Evolutionary conservation across 2,888 invertebrate species (phyloP), one percentile per base, ranked within the genome.

Genomic region (Criorhina ranunculi): DNA sequence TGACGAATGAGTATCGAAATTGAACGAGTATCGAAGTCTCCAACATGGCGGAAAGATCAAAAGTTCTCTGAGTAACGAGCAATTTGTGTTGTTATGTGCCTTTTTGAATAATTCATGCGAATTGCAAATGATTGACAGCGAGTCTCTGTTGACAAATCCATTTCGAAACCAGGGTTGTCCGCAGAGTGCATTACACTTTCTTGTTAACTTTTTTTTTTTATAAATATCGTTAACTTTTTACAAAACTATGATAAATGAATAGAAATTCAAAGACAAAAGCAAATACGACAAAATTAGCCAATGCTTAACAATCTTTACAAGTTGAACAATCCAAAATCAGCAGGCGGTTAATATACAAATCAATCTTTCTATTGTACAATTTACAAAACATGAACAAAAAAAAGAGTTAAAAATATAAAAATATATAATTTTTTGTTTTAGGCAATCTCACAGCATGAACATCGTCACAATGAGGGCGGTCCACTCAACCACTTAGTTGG

Each of bases 401-500:
- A 12, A 12, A n/a, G n/a, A n/a, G n/a, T n/a, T n/a, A 42, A 42
- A 42, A 6, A 12, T 5, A 15, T 8, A 40, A 9, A 12, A 42
- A 7, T n/a, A 15, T 15, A 4, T 8, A 46, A 4, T 19, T 17
- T 19, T 19, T 17, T 9, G 15, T 44, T 17, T 44, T 42, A n/a
- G 8, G 17, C 44, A 44, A 17, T 8, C 8, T 46, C 46, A 46
- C 46, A 46, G 46, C 19, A 11, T 8, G 46, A 46, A 46, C 46
- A 19, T 46, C 17, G 46, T 3, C 46, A 19, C 46, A 19, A 46
- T 9, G 19, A 46, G 19, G 40, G n/a, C 40, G 15, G 15, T 42
- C 59, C 67, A 44, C 53, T 29, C 17, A 46, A 60, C 66, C 78
- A 77, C 72, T 82, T 83, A 79, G 79, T 29, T n/a, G 31, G 73